Conservation (phyloP, 2,113 vertebrate species). For the Herpailurus yagouaroundi region DNA sequence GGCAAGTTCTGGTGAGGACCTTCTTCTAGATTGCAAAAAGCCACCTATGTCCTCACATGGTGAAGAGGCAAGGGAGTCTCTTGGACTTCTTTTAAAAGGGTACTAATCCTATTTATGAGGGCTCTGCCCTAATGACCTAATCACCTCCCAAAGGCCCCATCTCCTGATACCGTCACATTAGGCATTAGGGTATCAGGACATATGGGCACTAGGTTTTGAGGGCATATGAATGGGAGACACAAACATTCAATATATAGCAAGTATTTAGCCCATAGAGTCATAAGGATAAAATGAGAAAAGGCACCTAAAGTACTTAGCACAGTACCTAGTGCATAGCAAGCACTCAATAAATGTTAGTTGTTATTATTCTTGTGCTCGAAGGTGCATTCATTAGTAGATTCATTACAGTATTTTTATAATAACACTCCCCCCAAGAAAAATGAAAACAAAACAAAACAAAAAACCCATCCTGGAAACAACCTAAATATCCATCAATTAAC, state of each 20-base stretch:
- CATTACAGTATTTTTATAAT: neutral
- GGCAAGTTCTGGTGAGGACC: neutral
- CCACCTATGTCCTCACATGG: neutral
- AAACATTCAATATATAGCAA: neutral
- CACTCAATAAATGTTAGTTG: neutral
- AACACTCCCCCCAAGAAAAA: neutral
- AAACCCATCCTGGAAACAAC: neutral
- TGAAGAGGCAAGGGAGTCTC: neutral
- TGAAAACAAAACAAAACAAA: neutral
- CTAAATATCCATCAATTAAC: neutral
- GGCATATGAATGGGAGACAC: neutral
- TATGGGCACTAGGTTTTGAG: neutral
- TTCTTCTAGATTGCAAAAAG: neutral
- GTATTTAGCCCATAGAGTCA: neutral
- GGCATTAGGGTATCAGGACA: neutral
- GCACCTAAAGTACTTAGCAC: neutral
- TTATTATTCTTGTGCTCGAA: neutral
- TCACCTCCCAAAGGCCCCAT: neutral
- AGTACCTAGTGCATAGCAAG: neutral
- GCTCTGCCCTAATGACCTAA: neutral
- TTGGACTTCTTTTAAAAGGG: neutral
- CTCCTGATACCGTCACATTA: neutral
- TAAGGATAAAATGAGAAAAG: conserved; percentile 30
- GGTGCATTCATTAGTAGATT: neutral
- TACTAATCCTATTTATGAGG: neutral